Base-by-base conservation (phyloP, 2,113 vertebrate species). In the Rutilus rutilus region DNA sequence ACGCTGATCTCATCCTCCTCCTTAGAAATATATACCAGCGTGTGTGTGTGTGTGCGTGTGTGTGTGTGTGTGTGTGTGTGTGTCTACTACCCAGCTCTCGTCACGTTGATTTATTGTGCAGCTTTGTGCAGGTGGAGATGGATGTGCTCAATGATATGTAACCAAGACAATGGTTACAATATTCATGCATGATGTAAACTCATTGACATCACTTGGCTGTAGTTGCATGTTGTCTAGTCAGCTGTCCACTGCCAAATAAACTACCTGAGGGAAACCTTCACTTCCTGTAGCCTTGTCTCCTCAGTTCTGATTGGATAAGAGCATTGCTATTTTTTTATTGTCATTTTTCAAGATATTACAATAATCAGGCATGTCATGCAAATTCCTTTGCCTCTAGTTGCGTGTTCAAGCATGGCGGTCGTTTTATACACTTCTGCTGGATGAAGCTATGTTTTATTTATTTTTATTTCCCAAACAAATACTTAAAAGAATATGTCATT, bases 91-190 rank as follows among this genome's bases (percentile, higher is more conserved):
- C 54, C 33, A 36, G 65, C 17, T 69, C 8, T 69, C 17, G 8
- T 36, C 65, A 11, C 67, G 12, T 36, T 71, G 19, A 71, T 71
- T 39, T 71, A 71, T 71, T 71, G 65, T 21, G 6, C 27, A 19
- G 30, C 30, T 36, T 69, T 39, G 17, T 69, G 19, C 67, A 23
- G 67, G 39, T 42, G 69, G 69, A 73, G 33, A 23, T 12, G 36
- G 69, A 73, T 42, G 69, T n/a, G 21, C 69, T 73, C 69, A 73
- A n/a, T 73, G 69, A 73, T 12, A 73, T 73, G 30, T 65, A 65
- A 30, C 27, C 14, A 17, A 65, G 62, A 67, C 64, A 6, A n/a
- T n/a, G n/a, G n/a, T n/a, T n/a, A 6, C 36, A 42, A 71, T 42
- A 23, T 12, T 73, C 69, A 39, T 71, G 30, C 65, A 69, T 69